Evolutionary conservation across 92 coral and sea anemone genomes (phyloP).

Genomic region (Anthopleura xanthogrammica): DNA sequence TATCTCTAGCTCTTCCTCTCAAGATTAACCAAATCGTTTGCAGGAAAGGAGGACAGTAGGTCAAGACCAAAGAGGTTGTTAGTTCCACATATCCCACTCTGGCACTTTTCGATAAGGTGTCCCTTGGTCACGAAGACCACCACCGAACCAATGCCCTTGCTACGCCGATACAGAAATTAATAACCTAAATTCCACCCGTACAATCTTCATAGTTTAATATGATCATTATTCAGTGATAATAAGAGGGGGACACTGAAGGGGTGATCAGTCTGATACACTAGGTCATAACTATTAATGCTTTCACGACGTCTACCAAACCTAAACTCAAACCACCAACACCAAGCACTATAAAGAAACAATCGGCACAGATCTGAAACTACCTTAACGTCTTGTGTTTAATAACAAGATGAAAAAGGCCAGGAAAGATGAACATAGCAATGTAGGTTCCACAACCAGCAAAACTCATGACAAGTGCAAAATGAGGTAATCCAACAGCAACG

Average conservation of each 20-base stretch:
- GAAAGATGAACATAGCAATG: neutral
- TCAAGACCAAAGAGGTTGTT: too few species aligned
- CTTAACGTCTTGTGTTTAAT: neutral
- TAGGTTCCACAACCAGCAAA: neutral
- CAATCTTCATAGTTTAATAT: too few species aligned
- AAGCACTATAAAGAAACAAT: neutral
- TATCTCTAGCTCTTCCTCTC: too few species aligned
- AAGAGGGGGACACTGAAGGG: neutral
- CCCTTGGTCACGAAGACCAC: too few species aligned
- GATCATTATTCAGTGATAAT: too few species aligned
- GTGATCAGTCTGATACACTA: neutral
- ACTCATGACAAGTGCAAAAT: neutral
- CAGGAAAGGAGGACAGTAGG: too few species aligned
- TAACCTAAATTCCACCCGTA: neutral
- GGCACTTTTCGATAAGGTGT: too few species aligned
- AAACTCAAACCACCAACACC: neutral
- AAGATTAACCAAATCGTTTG: too few species aligned
- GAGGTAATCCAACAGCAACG: constrained; percentile 35
- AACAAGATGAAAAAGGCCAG: neutral
- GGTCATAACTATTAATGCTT: neutral
- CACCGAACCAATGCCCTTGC: neutral
- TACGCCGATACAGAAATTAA: neutral
- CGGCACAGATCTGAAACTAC: neutral
- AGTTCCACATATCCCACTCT: too few species aligned
- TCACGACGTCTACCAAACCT: neutral